Conservation (phyloP, 1,140 invertebrate genomes). For the Eumaeus atala region DNA sequence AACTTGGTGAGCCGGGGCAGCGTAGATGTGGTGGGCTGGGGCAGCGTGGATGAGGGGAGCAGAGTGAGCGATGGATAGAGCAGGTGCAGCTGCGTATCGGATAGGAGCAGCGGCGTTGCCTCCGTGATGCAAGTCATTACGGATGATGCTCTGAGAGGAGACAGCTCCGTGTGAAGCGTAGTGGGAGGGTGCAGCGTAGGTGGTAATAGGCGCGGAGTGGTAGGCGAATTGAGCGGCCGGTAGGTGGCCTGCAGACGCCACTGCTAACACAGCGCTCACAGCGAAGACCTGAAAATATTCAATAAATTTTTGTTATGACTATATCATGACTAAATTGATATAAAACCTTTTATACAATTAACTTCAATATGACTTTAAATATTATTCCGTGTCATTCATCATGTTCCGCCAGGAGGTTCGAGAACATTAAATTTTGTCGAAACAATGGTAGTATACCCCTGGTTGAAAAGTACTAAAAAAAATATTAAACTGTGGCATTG, state of each 20-base stretch:
- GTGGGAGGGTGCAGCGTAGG: conserved; percentile 18
- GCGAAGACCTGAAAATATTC: conserved; percentile 17
- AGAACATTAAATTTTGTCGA: too few relatives aligned
- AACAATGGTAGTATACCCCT: too few relatives aligned
- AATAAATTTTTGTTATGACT: too few relatives aligned
- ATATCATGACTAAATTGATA: too few relatives aligned
- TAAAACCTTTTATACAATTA: too few relatives aligned
- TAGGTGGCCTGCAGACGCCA: conserved; percentile 31
- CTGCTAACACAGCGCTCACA: conserved; percentile 27
- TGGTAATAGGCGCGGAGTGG: too few relatives aligned
- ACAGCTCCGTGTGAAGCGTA: conserved; percentile 45
- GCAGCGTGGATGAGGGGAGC: conserved; percentile 30
- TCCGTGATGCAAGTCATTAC: conserved; percentile 33
- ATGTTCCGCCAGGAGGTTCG: too few relatives aligned
- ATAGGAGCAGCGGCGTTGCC: conserved; percentile 32
- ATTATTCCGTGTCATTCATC: too few relatives aligned
- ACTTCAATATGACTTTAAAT: too few relatives aligned
- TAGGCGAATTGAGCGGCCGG: conserved; percentile 15
- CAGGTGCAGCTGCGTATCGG: conserved; percentile 16
- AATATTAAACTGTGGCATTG: too few relatives aligned
- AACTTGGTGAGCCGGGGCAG: background rate
- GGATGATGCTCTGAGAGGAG: conserved; percentile 52
- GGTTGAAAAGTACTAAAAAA: too few relatives aligned
- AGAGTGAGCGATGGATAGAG: conserved; percentile 5
- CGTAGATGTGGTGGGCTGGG: conserved; percentile 17